Evolutionary conservation across 2,888 invertebrate species (phyloP), one percentile per base, ranked within the genome.

Genomic region (Metopia argyrocephala): DNA sequence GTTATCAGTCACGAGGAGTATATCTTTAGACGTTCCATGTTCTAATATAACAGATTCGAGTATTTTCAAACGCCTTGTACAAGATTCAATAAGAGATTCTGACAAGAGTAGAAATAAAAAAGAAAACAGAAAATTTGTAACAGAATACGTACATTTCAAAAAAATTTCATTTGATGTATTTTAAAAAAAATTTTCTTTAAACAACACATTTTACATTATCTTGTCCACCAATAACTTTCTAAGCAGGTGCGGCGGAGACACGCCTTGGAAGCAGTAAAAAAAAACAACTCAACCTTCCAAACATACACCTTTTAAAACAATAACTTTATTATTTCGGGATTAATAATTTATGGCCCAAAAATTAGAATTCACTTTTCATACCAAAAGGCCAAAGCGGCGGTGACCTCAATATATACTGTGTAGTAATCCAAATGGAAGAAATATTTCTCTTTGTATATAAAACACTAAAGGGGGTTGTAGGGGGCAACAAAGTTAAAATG

Each of bases 11-110:
- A 62, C 80, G 28, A 79, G 75, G 25, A 82, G 45, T 71, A 84
- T 82, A 25, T 79, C 85, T 82, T 78, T 85, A 61, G 82, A 83
- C 61, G 78, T 82, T 61, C 62, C 84, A 82, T 81, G 85, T 83
- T 83, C 85, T 68, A 84, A 79, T 83, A 89, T 84, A 23, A 88
- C 82, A 27, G 86, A 86, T 78, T 89, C 88, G 45, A 88, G 85
- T 28, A 88, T 82, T 75, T 87, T 86, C 25, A 88, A 84, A 64
- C 89, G 84, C 75, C 86, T 86, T 38, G 84, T 84, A 71, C 85
- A 87, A 81, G 84, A 85, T 68, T 84, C 83, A 46, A 73, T 76
- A 52, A 78, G 74, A 76, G 83, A 80, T 71, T 78, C 80, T 83
- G n/a, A n/a, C n/a, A n/a, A n/a, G n/a, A 65, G 38, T 6, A 15